A percentile compares a stretch with the other conserved stretches of the same genome.
These are phyloP conservation scores for Arrhamphus sclerolepis DNA, from an alignment of 2,797 vertebrate genomes.

Conservation along the genomic window DNA sequence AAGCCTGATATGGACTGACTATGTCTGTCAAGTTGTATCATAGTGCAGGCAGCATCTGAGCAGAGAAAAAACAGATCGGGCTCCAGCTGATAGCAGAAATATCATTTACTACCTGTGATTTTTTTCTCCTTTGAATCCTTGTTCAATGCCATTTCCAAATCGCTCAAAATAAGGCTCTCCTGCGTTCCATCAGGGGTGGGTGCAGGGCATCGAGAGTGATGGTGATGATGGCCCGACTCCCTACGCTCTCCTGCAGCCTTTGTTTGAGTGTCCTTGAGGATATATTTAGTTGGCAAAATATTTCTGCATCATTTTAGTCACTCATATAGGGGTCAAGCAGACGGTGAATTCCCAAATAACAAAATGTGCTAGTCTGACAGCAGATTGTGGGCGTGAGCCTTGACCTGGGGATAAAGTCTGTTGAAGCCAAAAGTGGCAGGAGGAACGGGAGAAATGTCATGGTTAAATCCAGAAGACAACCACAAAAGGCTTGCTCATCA, in stretches of 20 bases:
- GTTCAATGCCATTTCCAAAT: conserved; percentile 34
- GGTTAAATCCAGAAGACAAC: conserved; percentile 71
- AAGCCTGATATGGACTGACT: neutral
- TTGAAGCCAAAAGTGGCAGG: conserved; percentile 58
- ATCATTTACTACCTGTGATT: conserved; percentile 35
- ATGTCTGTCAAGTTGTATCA: conserved; percentile 5
- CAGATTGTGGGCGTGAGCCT: conserved; percentile 31
- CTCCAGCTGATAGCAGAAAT: conserved; percentile 56
- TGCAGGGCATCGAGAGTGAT: conserved; percentile 25
- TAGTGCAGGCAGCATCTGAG: neutral
- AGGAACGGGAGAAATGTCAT: conserved; percentile 66
- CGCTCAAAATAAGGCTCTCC: conserved; percentile 31
- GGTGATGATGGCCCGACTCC: conserved; percentile 16
- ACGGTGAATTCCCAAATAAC: conserved; percentile 4
- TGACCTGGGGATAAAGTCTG: conserved; percentile 63
- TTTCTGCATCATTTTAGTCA: conserved; percentile 15
- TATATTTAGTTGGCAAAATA: conserved; percentile 20
- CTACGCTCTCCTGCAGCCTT: conserved; percentile 21
- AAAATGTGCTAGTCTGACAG: conserved; percentile 15
- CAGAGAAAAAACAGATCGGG: conserved; percentile 30
- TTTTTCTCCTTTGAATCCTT: conserved; percentile 12
- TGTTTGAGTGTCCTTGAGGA: conserved; percentile 26
- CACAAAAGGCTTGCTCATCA: conserved; percentile 64
- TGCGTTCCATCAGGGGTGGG: conserved; percentile 22
- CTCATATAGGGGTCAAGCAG: conserved; percentile 27